Evolutionary conservation across 1,140 invertebrate genomes (phyloP), one percentile per base, ranked within the genome.

Genomic region (Dolichoris vasculosae): DNA sequence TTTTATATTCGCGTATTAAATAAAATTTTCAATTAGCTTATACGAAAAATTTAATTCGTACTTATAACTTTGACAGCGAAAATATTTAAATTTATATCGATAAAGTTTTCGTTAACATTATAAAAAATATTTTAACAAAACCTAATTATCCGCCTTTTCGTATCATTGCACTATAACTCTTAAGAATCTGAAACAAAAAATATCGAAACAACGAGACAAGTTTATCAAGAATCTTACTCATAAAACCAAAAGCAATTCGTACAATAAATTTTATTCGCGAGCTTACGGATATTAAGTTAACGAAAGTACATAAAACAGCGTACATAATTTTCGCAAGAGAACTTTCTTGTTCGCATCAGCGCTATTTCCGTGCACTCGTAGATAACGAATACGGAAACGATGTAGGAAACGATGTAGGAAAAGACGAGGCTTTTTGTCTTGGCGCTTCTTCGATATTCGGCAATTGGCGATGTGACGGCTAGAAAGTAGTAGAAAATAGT

Each of bases 401-500:
- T 7, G 20, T n/a, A 38, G n/a, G n/a, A 71, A 73, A 69, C 30
- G n/a, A n/a, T n/a, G n/a, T n/a, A n/a, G n/a, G n/a, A n/a, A n/a
- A n/a, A n/a, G n/a, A n/a, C n/a, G n/a, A n/a, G n/a, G n/a, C n/a
- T n/a, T n/a, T n/a, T n/a, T n/a, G n/a, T n/a, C n/a, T n/a, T n/a
- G n/a, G 26, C 9, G 55, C 20, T 59, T 59, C 55, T 59, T 59
- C 23, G 17, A 13, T 20, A 64, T 75, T 80, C 40, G 64, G 63
- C 63, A 63, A 30, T n/a, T 46, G 2, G 4, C 71, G 75, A 73
- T 77, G 46, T 55, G 7, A 23, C 38, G 30, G 7, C 2, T 75
- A 75, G 71, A 75, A 75, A 75, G 43, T 75, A 48, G 3, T n/a
- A n/a, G n/a, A n/a, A n/a, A 51, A 55, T 77, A 77, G 30, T 17